Evolutionary conservation across 2,888 invertebrate species (phyloP).

Genomic region (Andrena dorsata): DNA sequence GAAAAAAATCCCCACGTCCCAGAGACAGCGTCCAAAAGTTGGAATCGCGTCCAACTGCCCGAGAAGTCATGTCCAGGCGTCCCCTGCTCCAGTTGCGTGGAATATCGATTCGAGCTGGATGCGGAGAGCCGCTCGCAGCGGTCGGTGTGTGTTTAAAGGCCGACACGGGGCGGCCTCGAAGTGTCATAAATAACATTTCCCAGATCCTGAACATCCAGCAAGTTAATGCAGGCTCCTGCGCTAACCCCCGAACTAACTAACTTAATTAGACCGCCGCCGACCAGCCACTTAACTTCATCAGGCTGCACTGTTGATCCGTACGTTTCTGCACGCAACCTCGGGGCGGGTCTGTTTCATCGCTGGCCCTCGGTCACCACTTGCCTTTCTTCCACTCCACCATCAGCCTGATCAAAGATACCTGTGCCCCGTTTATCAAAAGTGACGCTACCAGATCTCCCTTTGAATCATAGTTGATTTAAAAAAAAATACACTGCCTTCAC

Average conservation of each 20-base stretch:
- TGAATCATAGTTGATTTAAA: fast-evolving
- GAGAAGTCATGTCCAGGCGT: neutral
- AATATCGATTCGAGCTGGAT: constrained; percentile 14
- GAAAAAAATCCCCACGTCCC: too few relatives aligned
- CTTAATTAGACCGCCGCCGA: constrained; percentile 73
- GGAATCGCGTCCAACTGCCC: neutral
- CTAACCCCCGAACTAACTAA: constrained; percentile 72
- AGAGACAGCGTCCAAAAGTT: too few relatives aligned
- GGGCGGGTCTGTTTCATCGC: constrained; percentile 25
- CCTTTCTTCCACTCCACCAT: neutral
- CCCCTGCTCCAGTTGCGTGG: neutral
- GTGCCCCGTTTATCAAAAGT: too few relatives aligned
- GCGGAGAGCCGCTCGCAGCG: constrained; percentile 12
- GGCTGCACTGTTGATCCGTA: constrained; percentile 64
- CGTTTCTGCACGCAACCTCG: constrained; percentile 39
- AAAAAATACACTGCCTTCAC: too few relatives aligned
- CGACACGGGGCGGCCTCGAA: constrained; percentile 31
- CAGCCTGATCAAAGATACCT: too few relatives aligned
- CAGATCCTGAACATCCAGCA: constrained; percentile 58
- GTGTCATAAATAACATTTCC: constrained; percentile 68
- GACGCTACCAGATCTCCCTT: too few relatives aligned
- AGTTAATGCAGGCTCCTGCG: constrained; percentile 50
- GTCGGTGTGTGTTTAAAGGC: constrained; percentile 22
- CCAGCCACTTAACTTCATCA: constrained; percentile 77
- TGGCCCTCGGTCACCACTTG: neutral